A percentile compares a stretch with the other conserved stretches of the same genome.
Conservation (phyloP, 2,797 vertebrate genomes). For the Hafferia zeledoni region DNA sequence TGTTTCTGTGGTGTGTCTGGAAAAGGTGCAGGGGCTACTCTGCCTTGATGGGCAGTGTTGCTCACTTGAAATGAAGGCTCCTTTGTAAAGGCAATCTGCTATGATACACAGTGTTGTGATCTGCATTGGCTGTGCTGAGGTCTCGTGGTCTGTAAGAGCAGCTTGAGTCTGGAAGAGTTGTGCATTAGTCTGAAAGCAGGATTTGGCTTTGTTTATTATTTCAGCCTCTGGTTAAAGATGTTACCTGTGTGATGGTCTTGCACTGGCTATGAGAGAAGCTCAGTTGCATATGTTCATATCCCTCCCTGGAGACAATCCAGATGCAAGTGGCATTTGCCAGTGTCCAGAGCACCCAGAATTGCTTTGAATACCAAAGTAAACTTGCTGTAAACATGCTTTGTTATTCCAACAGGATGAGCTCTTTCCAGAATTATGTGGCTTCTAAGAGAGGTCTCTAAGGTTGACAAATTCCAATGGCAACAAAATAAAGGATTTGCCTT, state of each 20-base stretch:
- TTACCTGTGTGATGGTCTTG: neutral
- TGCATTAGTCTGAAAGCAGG: neutral
- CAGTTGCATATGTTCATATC: neutral
- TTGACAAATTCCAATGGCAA: neutral
- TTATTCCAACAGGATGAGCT: neutral
- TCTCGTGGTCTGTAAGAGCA: neutral
- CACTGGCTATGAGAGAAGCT: neutral
- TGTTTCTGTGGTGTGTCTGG: neutral
- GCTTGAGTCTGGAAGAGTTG: neutral
- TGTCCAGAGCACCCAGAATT: neutral
- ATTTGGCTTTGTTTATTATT: neutral
- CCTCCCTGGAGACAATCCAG: neutral
- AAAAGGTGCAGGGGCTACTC: neutral
- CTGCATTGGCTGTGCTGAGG: neutral
- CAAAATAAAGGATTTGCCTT: conserved; percentile 1
- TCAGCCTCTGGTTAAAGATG: neutral
- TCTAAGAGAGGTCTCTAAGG: neutral
- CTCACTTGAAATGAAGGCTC: neutral
- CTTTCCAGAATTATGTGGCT: neutral
- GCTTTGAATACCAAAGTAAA: neutral
- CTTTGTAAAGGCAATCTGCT: neutral
- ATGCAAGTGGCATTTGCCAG: neutral
- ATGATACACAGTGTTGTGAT: neutral
- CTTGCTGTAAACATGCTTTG: neutral
- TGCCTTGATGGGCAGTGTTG: neutral